Evolutionary conservation across 2,113 vertebrate genomes (phyloP), one percentile per base, ranked within the genome.

Genomic region (Tragelaphus scriptus): DNA sequence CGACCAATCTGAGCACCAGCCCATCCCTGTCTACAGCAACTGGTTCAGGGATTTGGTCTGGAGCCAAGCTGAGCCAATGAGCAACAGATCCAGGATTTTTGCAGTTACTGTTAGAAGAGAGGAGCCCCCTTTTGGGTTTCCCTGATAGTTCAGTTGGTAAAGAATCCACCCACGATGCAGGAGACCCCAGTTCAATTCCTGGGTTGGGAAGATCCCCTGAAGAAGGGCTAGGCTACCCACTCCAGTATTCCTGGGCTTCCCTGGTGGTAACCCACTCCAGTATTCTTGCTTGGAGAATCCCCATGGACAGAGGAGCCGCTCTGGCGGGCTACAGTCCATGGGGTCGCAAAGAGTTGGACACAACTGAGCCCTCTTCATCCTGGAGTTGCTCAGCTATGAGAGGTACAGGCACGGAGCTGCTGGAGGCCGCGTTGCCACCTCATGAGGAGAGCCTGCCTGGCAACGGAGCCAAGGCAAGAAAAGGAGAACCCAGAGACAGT

Each of bases 381-480:
- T 47, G 28, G n/a, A 58, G 88, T 32, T 49, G 44, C 80, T 87
- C 17, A 0, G 40, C 61, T 91, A 2, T 8, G n/a, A 68, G 44
- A 25, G 17, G 14, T 68, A 1, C 15, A 53, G 58, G 26, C 1
- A 0, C 2, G 11, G 21, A 36, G 36, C 21, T 23, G 17, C 82
- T 8, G 2, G 32, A 88, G 36, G 58, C 65, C 32, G 19, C 1
- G 0, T 0, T 36, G 65, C 68, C 17, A 63, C 28, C n/a, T 53
- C n/a, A 3, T 15, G 47, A 17, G 85, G n/a, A 85, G 13, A 85
- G 55, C 44, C 23, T 68, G 21, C 36, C 80, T 32, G 6, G 26
- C 59, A 90, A 84, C 1, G 15, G 44, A 71, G 53, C 85, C 63
- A 23, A 15, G 7, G 47, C 30, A 19, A 82, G 59, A 65, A 80